These are phyloP conservation scores for Calvadosia cruxmelitensis DNA, from an alignment of 30 jellyfish, hydroid and myxozoan species.

Conservation along the genomic window DNA sequence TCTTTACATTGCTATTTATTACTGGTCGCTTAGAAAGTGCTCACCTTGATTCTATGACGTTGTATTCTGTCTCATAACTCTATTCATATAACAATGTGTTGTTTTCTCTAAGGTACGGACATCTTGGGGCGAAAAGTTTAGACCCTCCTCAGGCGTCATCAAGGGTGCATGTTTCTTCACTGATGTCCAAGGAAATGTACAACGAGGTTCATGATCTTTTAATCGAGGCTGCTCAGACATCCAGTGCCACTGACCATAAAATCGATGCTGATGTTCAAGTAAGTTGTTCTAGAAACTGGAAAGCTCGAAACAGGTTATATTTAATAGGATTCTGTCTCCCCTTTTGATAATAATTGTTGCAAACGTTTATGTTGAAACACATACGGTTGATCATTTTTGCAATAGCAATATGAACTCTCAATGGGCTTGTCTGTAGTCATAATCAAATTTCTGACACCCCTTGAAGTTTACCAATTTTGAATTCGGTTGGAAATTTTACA, in stretches of 20 bases:
- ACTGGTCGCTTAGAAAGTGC: too few species aligned
- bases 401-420: not conserved
- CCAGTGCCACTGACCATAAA: constrained; percentile 53
- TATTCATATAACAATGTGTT: too few species aligned
- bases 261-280: constrained; percentile 94
- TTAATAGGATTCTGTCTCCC: not conserved
- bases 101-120: not conserved
- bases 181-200: constrained; percentile 38
- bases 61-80: too few species aligned
- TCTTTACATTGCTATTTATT: too few species aligned
- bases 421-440: too few species aligned
- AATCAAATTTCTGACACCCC: too few species aligned
- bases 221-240: constrained; percentile 69
- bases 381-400: not conserved
- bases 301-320: not conserved
- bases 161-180: too few species aligned
- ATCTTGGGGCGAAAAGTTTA: not conserved
- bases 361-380: not conserved
- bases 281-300: not conserved
- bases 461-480: too few species aligned
- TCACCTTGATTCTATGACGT: too few species aligned
- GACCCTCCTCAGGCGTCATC: too few species aligned
- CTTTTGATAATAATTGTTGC: not conserved
- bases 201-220: constrained; percentile 49
- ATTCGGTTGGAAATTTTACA: too few species aligned